These are phyloP conservation scores for Cylloceria caligata DNA, from an alignment of 2,888 invertebrate genomes.

Conservation along the genomic window DNA sequence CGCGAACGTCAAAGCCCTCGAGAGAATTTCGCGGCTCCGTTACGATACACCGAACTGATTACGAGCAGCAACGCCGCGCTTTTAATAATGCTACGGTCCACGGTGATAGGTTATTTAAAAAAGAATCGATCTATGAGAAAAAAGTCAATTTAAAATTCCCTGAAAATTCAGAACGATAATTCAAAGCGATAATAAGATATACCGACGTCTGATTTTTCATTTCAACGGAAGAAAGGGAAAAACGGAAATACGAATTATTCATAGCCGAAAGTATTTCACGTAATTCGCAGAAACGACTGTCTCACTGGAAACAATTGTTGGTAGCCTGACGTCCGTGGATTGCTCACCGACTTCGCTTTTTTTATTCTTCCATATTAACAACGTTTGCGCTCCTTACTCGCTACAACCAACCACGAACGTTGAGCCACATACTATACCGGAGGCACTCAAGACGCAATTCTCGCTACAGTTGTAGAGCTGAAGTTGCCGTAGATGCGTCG, in stretches of 20 bases:
- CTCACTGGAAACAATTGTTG: no score
- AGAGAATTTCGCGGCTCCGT: conserved; percentile 22
- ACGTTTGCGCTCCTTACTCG: neutral
- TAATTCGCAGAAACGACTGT: neutral
- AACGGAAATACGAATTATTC: neutral
- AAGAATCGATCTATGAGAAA: neutral
- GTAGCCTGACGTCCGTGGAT: neutral
- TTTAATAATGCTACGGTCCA: neutral
- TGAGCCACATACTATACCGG: neutral
- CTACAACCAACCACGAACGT: neutral
- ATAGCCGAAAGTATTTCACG: neutral
- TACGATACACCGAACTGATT: neutral
- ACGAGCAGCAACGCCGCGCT: neutral
- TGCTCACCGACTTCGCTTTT: neutral
- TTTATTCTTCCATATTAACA: neutral
- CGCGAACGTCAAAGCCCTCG: conserved; percentile 26
- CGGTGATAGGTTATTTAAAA: neutral
- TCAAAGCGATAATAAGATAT: no score
- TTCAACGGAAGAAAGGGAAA: neutral
- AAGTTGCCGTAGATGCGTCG: neutral
- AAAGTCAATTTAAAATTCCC: no score
- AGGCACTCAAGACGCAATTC: neutral
- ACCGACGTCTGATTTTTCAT: no score
- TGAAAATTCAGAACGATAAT: no score
- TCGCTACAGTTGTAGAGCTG: neutral